These are phyloP conservation scores for Chymomyza procnemis DNA, from an alignment of 2,888 invertebrate genomes.

Conservation along the genomic window DNA sequence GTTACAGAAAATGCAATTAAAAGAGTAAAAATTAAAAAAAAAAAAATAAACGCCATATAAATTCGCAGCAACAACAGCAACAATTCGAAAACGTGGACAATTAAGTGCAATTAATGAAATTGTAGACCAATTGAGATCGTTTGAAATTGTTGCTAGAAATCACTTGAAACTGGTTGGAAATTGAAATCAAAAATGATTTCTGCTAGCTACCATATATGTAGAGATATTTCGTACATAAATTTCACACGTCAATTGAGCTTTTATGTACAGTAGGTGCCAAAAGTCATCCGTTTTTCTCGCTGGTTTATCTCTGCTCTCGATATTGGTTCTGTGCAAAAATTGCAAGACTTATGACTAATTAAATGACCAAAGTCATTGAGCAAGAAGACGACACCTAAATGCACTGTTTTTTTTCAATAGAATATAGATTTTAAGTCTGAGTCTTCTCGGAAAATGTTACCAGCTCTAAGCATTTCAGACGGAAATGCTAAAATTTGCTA, in stretches of 20 bases:
- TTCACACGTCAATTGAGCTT: not conserved
- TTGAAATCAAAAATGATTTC: not conserved
- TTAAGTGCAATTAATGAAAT: conserved; percentile 67
- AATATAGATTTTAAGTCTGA: too few species aligned
- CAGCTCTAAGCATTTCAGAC: too few species aligned
- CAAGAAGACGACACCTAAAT: too few species aligned
- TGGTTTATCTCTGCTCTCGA: too few species aligned
- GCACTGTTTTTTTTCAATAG: too few species aligned
- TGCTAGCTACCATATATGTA: not conserved
- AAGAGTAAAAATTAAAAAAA: conserved; percentile 18
- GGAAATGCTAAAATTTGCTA: too few species aligned
- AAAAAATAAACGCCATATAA: conserved; percentile 23
- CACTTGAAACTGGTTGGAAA: not conserved
- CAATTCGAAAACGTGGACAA: conserved; percentile 54
- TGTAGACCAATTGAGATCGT: conserved; percentile 54
- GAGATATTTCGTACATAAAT: not conserved
- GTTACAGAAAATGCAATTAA: conserved; percentile 64
- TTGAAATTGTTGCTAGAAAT: not conserved
- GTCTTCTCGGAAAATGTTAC: too few species aligned
- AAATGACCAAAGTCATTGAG: too few species aligned
- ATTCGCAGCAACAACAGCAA: conserved; percentile 10
- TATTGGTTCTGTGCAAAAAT: too few species aligned
- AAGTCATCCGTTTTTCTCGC: too few species aligned
- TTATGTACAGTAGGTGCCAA: too few species aligned
- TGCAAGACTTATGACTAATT: too few species aligned